Evolutionary conservation across 1,140 invertebrate species (phyloP).

Genomic region (Ephestia elutella): DNA sequence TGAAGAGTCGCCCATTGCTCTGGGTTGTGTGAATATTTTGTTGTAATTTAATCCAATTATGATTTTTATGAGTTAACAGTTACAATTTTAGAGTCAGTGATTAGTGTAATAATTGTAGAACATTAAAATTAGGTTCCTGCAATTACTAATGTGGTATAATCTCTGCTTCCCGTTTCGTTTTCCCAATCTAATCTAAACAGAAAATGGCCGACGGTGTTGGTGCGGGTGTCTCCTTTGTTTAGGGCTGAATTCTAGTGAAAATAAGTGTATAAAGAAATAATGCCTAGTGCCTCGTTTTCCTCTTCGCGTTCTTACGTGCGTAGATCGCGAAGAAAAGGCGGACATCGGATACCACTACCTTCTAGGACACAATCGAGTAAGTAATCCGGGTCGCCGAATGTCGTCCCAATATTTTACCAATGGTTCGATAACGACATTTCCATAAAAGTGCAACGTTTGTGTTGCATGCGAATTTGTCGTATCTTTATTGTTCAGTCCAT

Average conservation of each 20-base stretch:
- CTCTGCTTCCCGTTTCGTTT: conserved; percentile 64
- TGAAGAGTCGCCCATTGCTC: conserved; percentile 65
- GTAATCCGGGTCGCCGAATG: conserved; percentile 66
- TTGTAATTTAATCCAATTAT: conserved; percentile 59
- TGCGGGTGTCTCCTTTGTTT: conserved; percentile 80
- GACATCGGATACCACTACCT: conserved; percentile 86
- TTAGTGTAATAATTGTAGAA: conserved; percentile 54
- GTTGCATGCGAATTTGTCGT: conserved; percentile 7
- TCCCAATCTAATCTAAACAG: conserved; percentile 74
- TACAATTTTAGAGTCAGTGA: conserved; percentile 55
- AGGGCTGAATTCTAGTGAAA: conserved; percentile 73
- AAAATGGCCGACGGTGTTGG: conserved; percentile 80
- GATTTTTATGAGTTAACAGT: conserved; percentile 60
- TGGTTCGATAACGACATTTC: conserved; percentile 55
- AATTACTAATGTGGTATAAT: conserved; percentile 54
- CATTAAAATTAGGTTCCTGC: conserved; percentile 33
- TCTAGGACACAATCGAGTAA: conserved; percentile 82
- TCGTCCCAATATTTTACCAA: conserved; percentile 54
- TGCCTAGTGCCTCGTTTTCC: conserved; percentile 93
- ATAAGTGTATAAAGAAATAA: conserved; percentile 77
- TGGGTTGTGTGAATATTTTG: conserved; percentile 58
- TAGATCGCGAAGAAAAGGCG: conserved; percentile 89
- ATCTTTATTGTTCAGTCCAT: not conserved
- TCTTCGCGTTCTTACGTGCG: conserved; percentile 90
- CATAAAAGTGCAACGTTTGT: conserved; percentile 26